Evolutionary conservation across 2,113 vertebrate species (phyloP).

Genomic region (Labeo rohita): DNA sequence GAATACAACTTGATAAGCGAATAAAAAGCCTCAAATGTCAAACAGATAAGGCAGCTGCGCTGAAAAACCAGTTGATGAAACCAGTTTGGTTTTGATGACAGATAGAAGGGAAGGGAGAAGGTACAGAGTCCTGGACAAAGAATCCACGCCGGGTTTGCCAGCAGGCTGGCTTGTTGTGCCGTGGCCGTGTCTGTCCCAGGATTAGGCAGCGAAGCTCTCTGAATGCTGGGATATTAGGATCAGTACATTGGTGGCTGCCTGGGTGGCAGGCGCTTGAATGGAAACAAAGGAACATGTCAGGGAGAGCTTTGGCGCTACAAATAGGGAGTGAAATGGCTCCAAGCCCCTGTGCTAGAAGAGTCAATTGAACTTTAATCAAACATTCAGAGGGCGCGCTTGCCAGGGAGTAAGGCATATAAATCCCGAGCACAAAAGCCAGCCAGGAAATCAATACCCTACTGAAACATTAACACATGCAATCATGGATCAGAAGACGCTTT

Average conservation of each 20-base stretch:
- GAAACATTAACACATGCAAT: slow-evolving; percentile 91
- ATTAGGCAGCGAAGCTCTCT: slow-evolving; percentile 76
- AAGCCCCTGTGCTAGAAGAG: slow-evolving; percentile 79
- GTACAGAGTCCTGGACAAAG: background rate
- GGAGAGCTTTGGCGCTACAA: slow-evolving; percentile 81
- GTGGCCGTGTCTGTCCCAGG: slow-evolving; percentile 75
- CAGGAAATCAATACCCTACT: slow-evolving; percentile 91
- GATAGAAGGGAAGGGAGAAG: background rate
- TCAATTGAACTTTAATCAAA: slow-evolving; percentile 96
- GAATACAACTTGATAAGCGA: background rate
- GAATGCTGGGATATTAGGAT: slow-evolving; percentile 82
- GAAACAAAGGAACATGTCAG: slow-evolving; percentile 86
- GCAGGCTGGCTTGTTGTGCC: slow-evolving; percentile 69
- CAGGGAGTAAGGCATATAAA: slow-evolving; percentile 78
- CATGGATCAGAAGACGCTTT: slow-evolving; percentile 86
- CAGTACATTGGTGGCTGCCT: slow-evolving; percentile 78
- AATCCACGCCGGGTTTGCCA: slow-evolving; percentile 78
- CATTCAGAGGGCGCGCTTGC: slow-evolving; percentile 81
- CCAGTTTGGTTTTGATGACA: slow-evolving; percentile 34
- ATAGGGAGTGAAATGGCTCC: slow-evolving; percentile 80
- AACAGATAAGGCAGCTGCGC: slow-evolving; percentile 51
- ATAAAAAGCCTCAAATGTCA: slow-evolving; percentile 48
- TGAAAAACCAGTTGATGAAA: slow-evolving; percentile 26
- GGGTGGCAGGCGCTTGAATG: slow-evolving; percentile 85
- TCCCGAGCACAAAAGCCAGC: slow-evolving; percentile 84